Evolutionary conservation across 2,797 vertebrate genomes (phyloP), one percentile per base, ranked within the genome.

Genomic region (Enteromius argenteus): DNA sequence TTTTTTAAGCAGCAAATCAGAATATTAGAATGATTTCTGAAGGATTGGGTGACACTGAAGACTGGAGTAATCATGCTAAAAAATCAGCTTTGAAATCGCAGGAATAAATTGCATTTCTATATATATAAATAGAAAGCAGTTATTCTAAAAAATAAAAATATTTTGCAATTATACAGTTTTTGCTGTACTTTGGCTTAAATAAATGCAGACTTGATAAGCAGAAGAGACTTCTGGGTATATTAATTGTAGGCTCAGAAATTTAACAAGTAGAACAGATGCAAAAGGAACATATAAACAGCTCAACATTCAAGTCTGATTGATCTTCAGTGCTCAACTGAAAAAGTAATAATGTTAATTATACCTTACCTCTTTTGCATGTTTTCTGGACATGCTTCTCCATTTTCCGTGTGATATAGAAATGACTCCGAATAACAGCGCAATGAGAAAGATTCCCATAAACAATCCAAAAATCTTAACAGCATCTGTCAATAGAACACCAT

Each of bases 391-490:
- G 62, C 87, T 87, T 92, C 76, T 88, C 93, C 85, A 89, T 90
- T 81, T 90, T 89, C n/a, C 75, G 90, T 53, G 93, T 69, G 67
- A 94, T 42, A 76, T 90, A 93, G 76, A 90, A 3, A 44, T 67
- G 0, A 76, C 88, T 0, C 83, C 90, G 10, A 94, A 72, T 77
- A 95, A 68, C 11, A 95, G 83, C 49, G 94, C 44, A 0, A 84
- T 87, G 49, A 95, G 79, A 37, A 94, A 86, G 13, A 92, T 88
- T 23, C 93, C 94, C 5, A 94, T 91, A 69, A 95, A 79, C 2
- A 90, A 91, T 14, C 92, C 93, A 0, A 91, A 92, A 62, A 90
- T 81, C 7, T 80, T 85, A 58, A 87, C 88, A 17, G 89, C 88
- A 11, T 84, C 92, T 92, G 42, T 88, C 11, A 87, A 4, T 37